Conservation (phyloP, 2,888 invertebrate genomes). For the Ashinkailepas kermadecensis region DNA sequence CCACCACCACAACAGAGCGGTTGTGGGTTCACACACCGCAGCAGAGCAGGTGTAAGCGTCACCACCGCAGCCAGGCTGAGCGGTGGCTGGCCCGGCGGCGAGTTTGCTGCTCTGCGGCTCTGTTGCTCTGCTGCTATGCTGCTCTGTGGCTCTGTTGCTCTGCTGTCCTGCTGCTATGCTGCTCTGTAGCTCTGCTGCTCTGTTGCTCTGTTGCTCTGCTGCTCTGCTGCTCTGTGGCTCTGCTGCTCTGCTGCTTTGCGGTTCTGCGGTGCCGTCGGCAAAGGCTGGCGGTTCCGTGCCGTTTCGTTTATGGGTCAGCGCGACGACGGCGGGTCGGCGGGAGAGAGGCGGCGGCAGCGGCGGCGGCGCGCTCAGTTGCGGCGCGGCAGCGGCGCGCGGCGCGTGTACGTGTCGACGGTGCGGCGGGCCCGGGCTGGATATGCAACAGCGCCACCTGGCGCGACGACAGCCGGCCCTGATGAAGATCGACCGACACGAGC, state of each 20-base stretch:
- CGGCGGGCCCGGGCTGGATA: background rate
- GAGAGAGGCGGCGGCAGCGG: background rate
- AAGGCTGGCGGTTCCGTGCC: background rate
- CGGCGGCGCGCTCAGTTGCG: background rate
- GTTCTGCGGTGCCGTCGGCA: background rate
- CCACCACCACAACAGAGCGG: no score
- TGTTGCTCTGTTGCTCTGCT: background rate
- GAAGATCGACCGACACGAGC: constrained; percentile 4
- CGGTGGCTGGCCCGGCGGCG: no score
- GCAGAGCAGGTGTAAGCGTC: no score
- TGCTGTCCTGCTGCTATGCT: no score
- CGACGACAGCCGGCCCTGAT: background rate
- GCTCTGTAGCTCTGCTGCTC: background rate
- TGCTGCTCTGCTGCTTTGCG: background rate
- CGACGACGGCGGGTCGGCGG: background rate
- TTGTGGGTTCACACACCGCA: no score
- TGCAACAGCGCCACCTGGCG: background rate
- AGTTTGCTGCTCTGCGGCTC: no score
- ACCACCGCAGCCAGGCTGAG: no score
- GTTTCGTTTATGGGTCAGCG: background rate
- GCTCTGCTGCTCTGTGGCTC: background rate
- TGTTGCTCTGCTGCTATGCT: no score
- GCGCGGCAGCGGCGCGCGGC: background rate
- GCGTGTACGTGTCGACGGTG: background rate
- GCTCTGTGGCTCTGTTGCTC: no score